A percentile compares a stretch with the other conserved stretches of the same genome.
These are phyloP conservation scores for Hephaestus fuliginosus DNA, from an alignment of 2,797 vertebrate species.

Conservation along the genomic window DNA sequence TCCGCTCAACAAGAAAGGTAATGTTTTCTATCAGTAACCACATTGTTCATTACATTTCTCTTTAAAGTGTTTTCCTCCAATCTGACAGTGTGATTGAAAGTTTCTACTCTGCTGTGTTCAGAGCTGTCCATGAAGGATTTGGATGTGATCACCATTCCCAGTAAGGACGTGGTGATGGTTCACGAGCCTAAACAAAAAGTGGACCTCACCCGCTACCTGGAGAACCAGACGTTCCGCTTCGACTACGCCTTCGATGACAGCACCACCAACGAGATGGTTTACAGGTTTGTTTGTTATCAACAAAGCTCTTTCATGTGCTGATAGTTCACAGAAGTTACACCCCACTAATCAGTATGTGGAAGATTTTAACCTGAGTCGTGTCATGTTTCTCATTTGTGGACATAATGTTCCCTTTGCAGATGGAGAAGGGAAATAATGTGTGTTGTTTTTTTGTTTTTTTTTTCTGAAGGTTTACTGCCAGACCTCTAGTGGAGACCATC, in stretches of 20 bases:
- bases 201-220: slow-evolving; percentile 96
- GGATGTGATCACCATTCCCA: slow-evolving; percentile 98
- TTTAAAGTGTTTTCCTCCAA: neutral
- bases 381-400: neutral
- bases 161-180: slow-evolving; percentile 99
- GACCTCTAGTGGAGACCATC: slow-evolving; percentile 97
- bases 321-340: neutral
- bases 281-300: slow-evolving; percentile 86
- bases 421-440: neutral
- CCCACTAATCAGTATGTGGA: neutral
- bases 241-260: slow-evolving; percentile 98
- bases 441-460: slow-evolving; percentile 34
- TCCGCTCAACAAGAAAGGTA: slow-evolving; percentile 98
- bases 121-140: slow-evolving; percentile 94
- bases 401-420: neutral
- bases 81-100: neutral
- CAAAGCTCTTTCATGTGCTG: neutral
- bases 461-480: slow-evolving; percentile 93
- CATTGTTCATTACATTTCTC: neutral
- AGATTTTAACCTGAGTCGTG: neutral
- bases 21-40: neutral
- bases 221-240: slow-evolving; percentile 99
- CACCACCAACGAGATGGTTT: slow-evolving; percentile 98
- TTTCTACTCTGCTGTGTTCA: slow-evolving; percentile 72
- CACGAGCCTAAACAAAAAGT: slow-evolving; percentile 99